Percentiles rank a stretch among this genome's conserved stretches.
Evolutionary conservation across 1,140 invertebrate species (phyloP).

Genomic region (Chlorops oryzae): DNA sequence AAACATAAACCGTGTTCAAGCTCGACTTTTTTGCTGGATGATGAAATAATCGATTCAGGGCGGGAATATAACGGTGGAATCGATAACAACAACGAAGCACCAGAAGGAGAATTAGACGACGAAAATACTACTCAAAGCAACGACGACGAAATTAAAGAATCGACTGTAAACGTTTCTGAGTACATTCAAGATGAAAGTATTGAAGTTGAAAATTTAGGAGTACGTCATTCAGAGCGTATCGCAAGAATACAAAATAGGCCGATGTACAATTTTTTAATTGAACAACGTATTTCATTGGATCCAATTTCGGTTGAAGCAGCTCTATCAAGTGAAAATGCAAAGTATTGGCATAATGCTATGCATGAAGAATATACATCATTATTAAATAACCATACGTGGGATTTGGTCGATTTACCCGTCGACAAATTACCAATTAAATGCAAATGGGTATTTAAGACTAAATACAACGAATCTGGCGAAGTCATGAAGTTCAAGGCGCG

Average conservation of each 20-base stretch:
- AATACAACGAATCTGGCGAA: conserved; percentile 10
- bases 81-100: too few relatives aligned
- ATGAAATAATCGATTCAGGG: not conserved
- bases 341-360: not conserved
- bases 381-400: conserved; percentile 14
- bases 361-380: not conserved
- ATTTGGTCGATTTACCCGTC: conserved; percentile 12
- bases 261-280: not conserved
- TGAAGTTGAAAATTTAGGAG: too few relatives aligned
- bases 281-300: not conserved
- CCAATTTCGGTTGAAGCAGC: not conserved
- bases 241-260: not conserved
- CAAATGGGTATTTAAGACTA: conserved; percentile 24
- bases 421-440: conserved; percentile 16
- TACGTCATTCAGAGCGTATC: not conserved
- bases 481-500: conserved; percentile 32
- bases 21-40: conserved; percentile 29
- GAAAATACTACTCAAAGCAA: not conserved
- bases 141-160: not conserved
- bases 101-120: not conserved
- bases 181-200: too few relatives aligned
- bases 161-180: not conserved
- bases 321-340: not conserved
- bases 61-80: too few relatives aligned
- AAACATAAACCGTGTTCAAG: conserved; percentile 26